These are phyloP conservation scores for Cacatua alba DNA, from an alignment of 2,113 vertebrate species.

Conservation along the genomic window DNA sequence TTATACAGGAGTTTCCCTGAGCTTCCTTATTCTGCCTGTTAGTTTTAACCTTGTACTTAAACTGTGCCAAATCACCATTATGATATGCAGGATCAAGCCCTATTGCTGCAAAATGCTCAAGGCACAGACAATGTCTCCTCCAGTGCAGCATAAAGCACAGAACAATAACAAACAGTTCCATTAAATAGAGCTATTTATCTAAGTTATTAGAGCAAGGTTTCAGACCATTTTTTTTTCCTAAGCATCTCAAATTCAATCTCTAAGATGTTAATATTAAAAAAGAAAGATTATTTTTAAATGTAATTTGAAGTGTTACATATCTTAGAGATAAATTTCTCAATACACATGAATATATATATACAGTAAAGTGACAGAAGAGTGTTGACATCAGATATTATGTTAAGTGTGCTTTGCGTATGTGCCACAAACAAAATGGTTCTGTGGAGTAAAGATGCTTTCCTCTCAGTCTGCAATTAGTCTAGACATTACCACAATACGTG, in stretches of 20 bases:
- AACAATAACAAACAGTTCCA: not conserved
- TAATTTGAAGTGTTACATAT: not conserved
- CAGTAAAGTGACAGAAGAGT: slow-evolving; percentile 61
- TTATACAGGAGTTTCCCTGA: not conserved
- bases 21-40: not conserved
- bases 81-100: slow-evolving; percentile 7
- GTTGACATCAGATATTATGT: not conserved
- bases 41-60: not conserved
- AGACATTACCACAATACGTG: not conserved
- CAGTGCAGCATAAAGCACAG: not conserved
- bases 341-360: not conserved
- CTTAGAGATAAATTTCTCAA: not conserved
- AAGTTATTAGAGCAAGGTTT: not conserved
- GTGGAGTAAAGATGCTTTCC: slow-evolving; percentile 6
- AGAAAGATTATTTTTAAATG: not conserved
- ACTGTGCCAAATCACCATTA: not conserved
- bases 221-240: not conserved
- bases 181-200: not conserved
- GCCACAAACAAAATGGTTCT: slow-evolving; percentile 30
- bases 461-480: not conserved
- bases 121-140: not conserved
- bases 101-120: not conserved
- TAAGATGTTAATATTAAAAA: not conserved
- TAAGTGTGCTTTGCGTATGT: not conserved
- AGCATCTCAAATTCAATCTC: not conserved